phyloP scores from a whole-genome alignment of 1,140 invertebrate species.

The Formica selysi region DNA sequence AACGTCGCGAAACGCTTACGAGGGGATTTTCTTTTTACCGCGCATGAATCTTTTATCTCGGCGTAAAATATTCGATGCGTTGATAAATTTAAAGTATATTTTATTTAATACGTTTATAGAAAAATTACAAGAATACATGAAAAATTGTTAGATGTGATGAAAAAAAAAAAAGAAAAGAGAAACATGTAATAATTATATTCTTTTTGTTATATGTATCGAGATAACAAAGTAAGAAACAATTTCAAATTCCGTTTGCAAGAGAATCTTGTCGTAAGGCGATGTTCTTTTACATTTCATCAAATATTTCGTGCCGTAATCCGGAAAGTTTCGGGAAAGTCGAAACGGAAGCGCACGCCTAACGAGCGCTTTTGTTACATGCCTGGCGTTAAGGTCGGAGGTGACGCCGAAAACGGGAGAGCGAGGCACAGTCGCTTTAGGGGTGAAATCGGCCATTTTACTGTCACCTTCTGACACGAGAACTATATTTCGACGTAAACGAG shows the following conservation, averaged over 20 bases:
- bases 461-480: slow-evolving; percentile 59
- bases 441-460: slow-evolving; percentile 46
- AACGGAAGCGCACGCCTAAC: slow-evolving; percentile 46
- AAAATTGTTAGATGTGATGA: too few species aligned
- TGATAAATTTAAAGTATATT: too few species aligned
- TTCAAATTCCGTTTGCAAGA: neutral
- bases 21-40: neutral
- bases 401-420: slow-evolving; percentile 53
- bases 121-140: too few species aligned
- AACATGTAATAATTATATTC: neutral
- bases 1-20: neutral
- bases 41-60: neutral
- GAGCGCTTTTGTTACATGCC: slow-evolving; percentile 36
- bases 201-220: neutral
- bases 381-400: slow-evolving; percentile 54
- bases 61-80: neutral
- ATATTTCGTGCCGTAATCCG: slow-evolving; percentile 36
- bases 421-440: neutral
- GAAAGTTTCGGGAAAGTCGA: slow-evolving; percentile 39
- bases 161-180: neutral
- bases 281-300: neutral
- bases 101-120: too few species aligned
- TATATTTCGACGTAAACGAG: slow-evolving; percentile 59
- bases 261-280: neutral
- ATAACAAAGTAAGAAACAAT: neutral